These are phyloP conservation scores for Littorina saxatilis DNA, from an alignment of 1,140 invertebrate species.

Conservation along the genomic window DNA sequence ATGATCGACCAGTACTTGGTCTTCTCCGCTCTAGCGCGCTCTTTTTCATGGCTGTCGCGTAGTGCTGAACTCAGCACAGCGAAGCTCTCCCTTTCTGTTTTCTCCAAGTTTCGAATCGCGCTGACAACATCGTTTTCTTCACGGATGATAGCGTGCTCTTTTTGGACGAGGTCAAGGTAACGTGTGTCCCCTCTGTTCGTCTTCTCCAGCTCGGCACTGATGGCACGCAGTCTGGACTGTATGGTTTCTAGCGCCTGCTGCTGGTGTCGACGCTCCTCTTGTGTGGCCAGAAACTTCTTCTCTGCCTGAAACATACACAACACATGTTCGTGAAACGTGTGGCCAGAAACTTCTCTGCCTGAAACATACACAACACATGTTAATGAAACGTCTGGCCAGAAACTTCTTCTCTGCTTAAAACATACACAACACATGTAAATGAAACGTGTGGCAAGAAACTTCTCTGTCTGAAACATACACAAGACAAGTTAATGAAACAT, in stretches of 20 bases:
- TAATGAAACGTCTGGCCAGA: constrained; percentile 78
- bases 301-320: constrained; percentile 76
- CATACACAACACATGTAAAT: neutral
- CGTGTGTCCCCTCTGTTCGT: constrained; percentile 83
- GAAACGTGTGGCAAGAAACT: neutral
- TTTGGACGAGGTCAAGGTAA: constrained; percentile 80
- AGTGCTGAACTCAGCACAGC: constrained; percentile 82
- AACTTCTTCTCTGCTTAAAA: constrained; percentile 80
- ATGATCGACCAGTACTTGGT: constrained; percentile 88
- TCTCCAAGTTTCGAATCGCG: constrained; percentile 73
- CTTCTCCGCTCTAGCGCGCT: constrained; percentile 83
- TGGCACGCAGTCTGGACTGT: constrained; percentile 81
- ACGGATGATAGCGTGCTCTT: constrained; percentile 75
- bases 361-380: too few relatives aligned
- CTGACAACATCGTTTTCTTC: constrained; percentile 71
- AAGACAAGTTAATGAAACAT: too few relatives aligned
- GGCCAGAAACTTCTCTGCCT: neutral
- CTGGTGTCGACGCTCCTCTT: constrained; percentile 80
- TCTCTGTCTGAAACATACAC: too few relatives aligned
- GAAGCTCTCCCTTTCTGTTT: constrained; percentile 82
- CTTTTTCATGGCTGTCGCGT: constrained; percentile 84
- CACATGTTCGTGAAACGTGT: neutral
- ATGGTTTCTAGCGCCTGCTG: constrained; percentile 78
- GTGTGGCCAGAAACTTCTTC: constrained; percentile 79
- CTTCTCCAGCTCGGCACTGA: constrained; percentile 83